Base-by-base conservation (phyloP, 2,797 vertebrate species). In the Tapera naevia region DNA sequence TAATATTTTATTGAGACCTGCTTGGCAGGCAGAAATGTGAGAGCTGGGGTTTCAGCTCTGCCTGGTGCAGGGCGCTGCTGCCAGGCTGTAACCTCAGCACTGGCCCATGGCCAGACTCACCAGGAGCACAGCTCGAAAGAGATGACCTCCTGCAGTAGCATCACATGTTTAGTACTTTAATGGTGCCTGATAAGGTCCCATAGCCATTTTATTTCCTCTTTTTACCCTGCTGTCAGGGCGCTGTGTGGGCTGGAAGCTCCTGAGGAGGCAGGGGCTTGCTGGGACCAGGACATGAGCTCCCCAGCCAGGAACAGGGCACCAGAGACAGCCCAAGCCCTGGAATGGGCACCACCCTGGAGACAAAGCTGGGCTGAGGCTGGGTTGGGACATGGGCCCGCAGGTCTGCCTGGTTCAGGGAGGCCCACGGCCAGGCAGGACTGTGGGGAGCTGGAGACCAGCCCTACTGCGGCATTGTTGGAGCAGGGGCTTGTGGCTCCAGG, bases 51-150 rank as follows among this genome's bases (percentile, higher is more conserved):
- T 75, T 75, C 56, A 76, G 60, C 67, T 64, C 54, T 64, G 62
- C 58, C 71, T 61, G 37, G 67, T 60, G 45, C 0, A 0, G 12
- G 0, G 0, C 0, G 1, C 11, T 48, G 67, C 58, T 3, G 7
- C 54, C 1, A 2, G 48, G n/a, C 54, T 82, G 64, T 43, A 60
- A 50, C 37, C 45, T 43, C 72, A 57, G 50, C 56, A 64, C 17
- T 4, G 3, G 43, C 61, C 67, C 28, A 4, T 6, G 21, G 45
- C 18, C 1, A 0, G n/a, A 62, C 54, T 67, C 1, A 3, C 58
- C 62, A 75, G 18, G 17, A 82, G 39, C 65, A 25, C 23, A 51
- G 18, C 1, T 3, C 2, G 2, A 28, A 57, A 73, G 57, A 64
- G 78, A 87, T 17, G 2, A 57, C 41, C 60, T 87, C 71, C 62